These are phyloP conservation scores for Physocephala rufipes DNA, from an alignment of 2,888 invertebrate species.

Conservation along the genomic window DNA sequence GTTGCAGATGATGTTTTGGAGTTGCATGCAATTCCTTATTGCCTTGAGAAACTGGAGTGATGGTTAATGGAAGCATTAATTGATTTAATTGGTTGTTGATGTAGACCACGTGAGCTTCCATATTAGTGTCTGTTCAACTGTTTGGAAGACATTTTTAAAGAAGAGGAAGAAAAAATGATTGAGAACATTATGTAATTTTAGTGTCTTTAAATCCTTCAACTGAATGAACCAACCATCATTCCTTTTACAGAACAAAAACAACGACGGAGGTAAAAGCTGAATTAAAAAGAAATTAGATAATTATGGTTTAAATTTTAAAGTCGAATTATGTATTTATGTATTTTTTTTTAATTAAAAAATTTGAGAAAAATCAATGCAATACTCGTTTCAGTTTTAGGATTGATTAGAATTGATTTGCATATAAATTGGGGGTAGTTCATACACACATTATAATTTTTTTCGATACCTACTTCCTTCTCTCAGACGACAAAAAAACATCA, in stretches of 20 bases:
- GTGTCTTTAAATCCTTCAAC: too few species aligned
- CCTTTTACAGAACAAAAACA: too few species aligned
- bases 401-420: not conserved
- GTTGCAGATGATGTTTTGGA: constrained; percentile 51
- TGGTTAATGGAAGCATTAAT: constrained; percentile 57
- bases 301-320: too few species aligned
- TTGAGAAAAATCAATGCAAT: not conserved
- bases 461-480: too few species aligned
- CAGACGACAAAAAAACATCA: too few species aligned
- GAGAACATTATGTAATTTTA: too few species aligned
- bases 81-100: constrained; percentile 47
- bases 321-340: too few species aligned
- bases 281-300: too few species aligned
- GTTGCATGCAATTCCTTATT: constrained; percentile 13
- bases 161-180: not conserved
- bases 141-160: not conserved
- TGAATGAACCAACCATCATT: too few species aligned
- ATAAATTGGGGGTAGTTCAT: not conserved
- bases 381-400: too few species aligned
- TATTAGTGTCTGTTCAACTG: not conserved
- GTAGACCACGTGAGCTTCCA: constrained; percentile 23
- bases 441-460: too few species aligned
- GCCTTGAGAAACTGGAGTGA: constrained; percentile 58
- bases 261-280: too few species aligned
- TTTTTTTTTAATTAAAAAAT: not conserved